Conservation (phyloP, 2,797 vertebrate species). For the Remorina albescens region DNA sequence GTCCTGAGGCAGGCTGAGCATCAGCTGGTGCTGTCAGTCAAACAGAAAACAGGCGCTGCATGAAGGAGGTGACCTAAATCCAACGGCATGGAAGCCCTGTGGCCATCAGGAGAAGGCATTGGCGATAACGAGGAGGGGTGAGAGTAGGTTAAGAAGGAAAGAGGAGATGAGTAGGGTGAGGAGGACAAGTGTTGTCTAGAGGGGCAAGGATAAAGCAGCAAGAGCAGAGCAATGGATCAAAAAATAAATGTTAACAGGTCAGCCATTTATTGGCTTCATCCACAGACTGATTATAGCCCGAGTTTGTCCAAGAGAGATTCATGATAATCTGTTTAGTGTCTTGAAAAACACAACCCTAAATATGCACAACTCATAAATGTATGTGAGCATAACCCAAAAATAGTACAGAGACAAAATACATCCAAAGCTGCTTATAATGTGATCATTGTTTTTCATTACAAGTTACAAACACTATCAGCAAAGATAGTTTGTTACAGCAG, state of each 20-base stretch:
- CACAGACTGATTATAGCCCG: too few species aligned
- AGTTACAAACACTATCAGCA: too few species aligned
- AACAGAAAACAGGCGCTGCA: constrained; percentile 24
- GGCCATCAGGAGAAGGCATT: constrained; percentile 12
- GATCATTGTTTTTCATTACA: too few species aligned
- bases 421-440: too few species aligned
- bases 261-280: not conserved
- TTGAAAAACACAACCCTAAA: too few species aligned
- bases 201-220: not conserved
- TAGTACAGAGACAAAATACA: too few species aligned
- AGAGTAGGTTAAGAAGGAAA: constrained; percentile 44
- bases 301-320: too few species aligned
- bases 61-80: constrained; percentile 61
- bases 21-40: constrained; percentile 81
- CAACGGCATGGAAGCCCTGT: constrained; percentile 19
- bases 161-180: constrained; percentile 32
- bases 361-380: too few species aligned
- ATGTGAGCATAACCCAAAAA: too few species aligned
- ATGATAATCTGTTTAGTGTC: too few species aligned
- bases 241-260: not conserved
- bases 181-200: not conserved
- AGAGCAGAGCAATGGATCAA: not conserved
- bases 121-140: constrained; percentile 30
- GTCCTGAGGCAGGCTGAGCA: not conserved
- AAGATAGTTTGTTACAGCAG: too few species aligned